Evolutionary conservation across 2,797 vertebrate genomes (phyloP).

Genomic region (Bucorvus abyssinicus): DNA sequence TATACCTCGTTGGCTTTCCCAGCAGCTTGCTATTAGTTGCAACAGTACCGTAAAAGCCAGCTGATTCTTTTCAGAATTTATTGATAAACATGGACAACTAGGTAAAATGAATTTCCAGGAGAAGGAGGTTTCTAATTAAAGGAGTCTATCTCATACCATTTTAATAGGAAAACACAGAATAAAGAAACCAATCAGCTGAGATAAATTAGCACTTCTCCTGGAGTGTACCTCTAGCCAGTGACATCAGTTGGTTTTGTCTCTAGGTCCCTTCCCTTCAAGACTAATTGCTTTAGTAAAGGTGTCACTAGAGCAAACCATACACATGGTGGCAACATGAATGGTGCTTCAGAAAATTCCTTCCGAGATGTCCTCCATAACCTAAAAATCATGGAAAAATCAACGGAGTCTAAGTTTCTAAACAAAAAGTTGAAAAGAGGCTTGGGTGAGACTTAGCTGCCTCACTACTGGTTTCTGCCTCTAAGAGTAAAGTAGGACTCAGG

Average conservation of each 20-base stretch:
- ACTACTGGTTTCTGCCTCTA: not conserved
- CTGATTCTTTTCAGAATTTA: not conserved
- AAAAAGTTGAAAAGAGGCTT: not conserved
- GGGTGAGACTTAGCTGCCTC: not conserved
- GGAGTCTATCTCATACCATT: too few species aligned
- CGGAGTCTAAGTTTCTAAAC: not conserved
- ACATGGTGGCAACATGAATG: not conserved
- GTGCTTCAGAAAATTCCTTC: not conserved
- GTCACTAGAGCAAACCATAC: not conserved
- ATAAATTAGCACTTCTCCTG: not conserved
- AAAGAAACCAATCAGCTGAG: not conserved
- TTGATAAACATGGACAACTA: not conserved
- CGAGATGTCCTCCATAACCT: not conserved
- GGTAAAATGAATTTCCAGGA: not conserved
- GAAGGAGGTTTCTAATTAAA: not conserved
- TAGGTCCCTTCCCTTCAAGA: not conserved
- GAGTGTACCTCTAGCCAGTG: not conserved
- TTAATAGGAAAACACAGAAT: not conserved
- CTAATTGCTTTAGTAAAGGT: not conserved
- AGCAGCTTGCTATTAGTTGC: not conserved
- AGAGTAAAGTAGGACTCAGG: not conserved
- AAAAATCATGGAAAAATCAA: not conserved
- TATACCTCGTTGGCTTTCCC: not conserved
- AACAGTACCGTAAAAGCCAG: not conserved
- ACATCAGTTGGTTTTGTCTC: not conserved